These are phyloP conservation scores for Bellardia pandia DNA, from an alignment of 2,888 invertebrate species.

Conservation along the genomic window DNA sequence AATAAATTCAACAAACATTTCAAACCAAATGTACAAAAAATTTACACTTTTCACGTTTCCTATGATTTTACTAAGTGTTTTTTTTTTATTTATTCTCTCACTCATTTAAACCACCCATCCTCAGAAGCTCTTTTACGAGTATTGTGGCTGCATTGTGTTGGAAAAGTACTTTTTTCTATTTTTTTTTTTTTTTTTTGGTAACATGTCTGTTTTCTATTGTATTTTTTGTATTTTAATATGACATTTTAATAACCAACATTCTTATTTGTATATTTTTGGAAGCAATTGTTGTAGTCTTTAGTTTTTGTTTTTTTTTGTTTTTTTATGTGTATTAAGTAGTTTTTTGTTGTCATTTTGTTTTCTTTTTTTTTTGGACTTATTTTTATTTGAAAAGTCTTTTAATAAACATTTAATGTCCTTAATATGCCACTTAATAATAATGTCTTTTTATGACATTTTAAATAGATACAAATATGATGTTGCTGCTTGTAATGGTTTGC, in stretches of 20 bases:
- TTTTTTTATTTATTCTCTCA: constrained; percentile 20
- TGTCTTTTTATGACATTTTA: constrained; percentile 71
- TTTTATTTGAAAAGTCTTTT: constrained; percentile 56
- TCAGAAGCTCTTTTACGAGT: neutral
- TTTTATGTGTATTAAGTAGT: constrained; percentile 39
- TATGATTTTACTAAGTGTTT: constrained; percentile 51
- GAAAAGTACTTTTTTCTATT: neutral
- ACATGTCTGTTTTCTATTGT: constrained; percentile 31
- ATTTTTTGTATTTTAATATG: constrained; percentile 43
- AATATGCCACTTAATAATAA: constrained; percentile 73
- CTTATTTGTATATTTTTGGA: constrained; percentile 48
- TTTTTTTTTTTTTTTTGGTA: neutral
- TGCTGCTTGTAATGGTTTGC: constrained; percentile 26
- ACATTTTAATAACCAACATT: constrained; percentile 63
- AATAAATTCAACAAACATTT: constrained; percentile 7
- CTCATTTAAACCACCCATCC: neutral
- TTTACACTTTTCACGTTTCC: constrained; percentile 16
- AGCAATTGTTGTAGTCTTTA: constrained; percentile 43
- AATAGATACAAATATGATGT: constrained; percentile 68
- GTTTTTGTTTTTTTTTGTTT: constrained; percentile 23
- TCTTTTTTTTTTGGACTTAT: constrained; percentile 18
- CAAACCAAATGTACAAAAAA: constrained; percentile 40
- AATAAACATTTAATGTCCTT: constrained; percentile 69
- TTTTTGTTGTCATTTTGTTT: constrained; percentile 26
- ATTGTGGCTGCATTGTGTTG: constrained; percentile 16